Conservation (phyloP, 2,888 invertebrate species). For the Stenodema calcarata region DNA sequence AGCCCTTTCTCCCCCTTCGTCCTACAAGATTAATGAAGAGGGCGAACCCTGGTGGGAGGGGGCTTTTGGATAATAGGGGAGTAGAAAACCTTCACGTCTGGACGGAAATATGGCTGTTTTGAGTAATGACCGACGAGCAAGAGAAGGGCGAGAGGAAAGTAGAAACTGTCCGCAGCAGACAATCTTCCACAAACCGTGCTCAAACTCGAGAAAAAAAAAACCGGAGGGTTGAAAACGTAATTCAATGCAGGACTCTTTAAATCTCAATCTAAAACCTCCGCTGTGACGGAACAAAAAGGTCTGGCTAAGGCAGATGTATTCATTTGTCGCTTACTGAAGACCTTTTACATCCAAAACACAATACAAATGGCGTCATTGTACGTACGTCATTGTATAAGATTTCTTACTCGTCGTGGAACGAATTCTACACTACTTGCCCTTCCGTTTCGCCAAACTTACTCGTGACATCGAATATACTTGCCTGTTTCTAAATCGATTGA, state of each 20-base stretch:
- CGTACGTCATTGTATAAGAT: not conserved
- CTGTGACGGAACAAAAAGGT: not conserved
- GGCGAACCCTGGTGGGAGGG: not conserved
- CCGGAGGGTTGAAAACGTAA: not conserved
- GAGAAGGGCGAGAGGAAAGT: not conserved
- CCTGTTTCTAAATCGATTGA: constrained; percentile 88
- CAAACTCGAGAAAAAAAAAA: not conserved
- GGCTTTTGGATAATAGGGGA: constrained; percentile 43
- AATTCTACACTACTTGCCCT: not conserved
- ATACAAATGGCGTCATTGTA: not conserved
- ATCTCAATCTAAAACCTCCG: constrained; percentile 24
- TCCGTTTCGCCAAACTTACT: not conserved
- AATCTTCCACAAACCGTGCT: not conserved
- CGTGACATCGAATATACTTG: constrained; percentile 63
- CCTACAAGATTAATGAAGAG: constrained; percentile 45
- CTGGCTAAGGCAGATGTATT: constrained; percentile 34
- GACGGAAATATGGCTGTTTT: constrained; percentile 52
- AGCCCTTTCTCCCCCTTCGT: not conserved
- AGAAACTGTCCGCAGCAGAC: constrained; percentile 10
- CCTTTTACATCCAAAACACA: not conserved
- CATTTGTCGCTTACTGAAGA: constrained; percentile 22
- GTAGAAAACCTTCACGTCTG: not conserved
- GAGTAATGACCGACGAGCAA: constrained; percentile 51
- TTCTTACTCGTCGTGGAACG: not conserved
- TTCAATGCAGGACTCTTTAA: constrained; percentile 26